Evolutionary conservation across 2,888 invertebrate genomes (phyloP).

Genomic region (Scelioninae gen. 1): DNA sequence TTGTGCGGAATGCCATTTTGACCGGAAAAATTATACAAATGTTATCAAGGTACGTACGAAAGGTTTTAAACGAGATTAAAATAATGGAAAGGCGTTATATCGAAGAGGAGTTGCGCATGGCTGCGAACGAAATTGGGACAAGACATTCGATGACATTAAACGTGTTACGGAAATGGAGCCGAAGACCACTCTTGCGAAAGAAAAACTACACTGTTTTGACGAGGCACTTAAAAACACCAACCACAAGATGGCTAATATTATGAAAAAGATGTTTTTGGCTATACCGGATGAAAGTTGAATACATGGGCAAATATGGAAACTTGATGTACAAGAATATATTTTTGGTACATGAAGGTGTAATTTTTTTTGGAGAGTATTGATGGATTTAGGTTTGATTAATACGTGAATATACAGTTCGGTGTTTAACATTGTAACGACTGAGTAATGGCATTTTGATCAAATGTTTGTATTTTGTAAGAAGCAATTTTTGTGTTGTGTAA

Average conservation of each 20-base stretch:
- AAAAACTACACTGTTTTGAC: conserved; percentile 86
- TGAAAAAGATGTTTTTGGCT: conserved; percentile 85
- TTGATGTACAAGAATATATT: conserved; percentile 4
- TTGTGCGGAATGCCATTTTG: too few relatives aligned
- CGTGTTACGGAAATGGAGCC: conserved; percentile 87
- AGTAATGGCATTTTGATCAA: too few relatives aligned
- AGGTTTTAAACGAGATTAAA: conserved; percentile 83
- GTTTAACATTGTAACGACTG: too few relatives aligned
- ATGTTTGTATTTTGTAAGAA: too few relatives aligned
- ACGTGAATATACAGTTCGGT: not conserved
- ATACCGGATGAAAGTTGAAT: not conserved
- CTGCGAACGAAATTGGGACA: conserved; percentile 87
- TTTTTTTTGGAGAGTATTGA: not conserved
- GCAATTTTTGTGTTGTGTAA: too few relatives aligned
- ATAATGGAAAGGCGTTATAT: conserved; percentile 85
- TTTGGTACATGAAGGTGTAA: not conserved
- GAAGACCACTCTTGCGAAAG: conserved; percentile 87
- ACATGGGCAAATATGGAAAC: not conserved
- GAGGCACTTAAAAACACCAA: conserved; percentile 87
- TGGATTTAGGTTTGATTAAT: not conserved
- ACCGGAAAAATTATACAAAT: too few relatives aligned
- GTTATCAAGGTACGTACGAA: conserved; percentile 87
- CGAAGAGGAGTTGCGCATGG: conserved; percentile 85
- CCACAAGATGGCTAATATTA: conserved; percentile 86
- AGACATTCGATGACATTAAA: conserved; percentile 87